Conservation (phyloP, 2,888 invertebrate genomes). For the Cryptus armator region DNA sequence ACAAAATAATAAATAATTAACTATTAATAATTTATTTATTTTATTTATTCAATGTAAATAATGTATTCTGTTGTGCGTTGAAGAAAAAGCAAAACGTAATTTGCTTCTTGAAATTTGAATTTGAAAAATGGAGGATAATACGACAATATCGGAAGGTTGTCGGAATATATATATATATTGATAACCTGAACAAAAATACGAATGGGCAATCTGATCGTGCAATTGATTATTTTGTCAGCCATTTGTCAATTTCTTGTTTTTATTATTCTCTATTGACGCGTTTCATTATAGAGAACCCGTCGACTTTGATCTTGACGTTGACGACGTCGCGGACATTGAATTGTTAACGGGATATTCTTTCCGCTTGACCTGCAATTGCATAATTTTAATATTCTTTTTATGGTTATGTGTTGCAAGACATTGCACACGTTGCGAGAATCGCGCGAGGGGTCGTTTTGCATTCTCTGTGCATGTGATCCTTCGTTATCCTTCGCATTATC, state of each 20-base stretch:
- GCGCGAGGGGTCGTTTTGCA: not conserved
- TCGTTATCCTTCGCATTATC: not conserved
- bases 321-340: not conserved
- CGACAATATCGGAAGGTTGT: too few relatives aligned
- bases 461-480: not conserved
- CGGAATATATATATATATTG: not conserved
- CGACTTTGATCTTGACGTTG: conserved; percentile 30
- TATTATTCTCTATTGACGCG: not conserved
- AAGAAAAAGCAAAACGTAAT: too few relatives aligned
- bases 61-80: too few relatives aligned
- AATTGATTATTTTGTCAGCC: not conserved
- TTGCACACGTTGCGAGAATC: not conserved
- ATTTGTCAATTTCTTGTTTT: not conserved
- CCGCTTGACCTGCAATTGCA: not conserved
- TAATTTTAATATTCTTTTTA: not conserved
- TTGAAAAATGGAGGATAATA: too few relatives aligned
- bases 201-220: not conserved
- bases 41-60: too few relatives aligned
- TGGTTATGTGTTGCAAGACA: not conserved
- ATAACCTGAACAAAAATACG: not conserved
- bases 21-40: too few relatives aligned
- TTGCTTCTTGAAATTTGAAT: too few relatives aligned
- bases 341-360: not conserved
- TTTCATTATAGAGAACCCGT: not conserved
- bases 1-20: too few relatives aligned